Conservation (phyloP, 2,113 vertebrate genomes). For the Malurus melanocephalus region DNA sequence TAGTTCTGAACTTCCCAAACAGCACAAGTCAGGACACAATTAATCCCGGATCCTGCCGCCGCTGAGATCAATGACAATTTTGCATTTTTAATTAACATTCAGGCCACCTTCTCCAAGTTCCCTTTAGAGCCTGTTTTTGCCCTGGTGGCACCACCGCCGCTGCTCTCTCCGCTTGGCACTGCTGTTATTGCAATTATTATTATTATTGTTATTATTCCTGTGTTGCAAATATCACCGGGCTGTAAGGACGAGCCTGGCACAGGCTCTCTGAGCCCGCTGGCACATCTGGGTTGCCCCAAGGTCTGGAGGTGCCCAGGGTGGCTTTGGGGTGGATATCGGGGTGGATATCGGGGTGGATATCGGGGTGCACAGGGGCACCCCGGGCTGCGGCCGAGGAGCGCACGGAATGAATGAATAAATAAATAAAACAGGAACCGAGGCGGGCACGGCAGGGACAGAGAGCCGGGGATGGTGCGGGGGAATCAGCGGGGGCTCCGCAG, state of each 20-base stretch:
- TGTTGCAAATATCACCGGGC: not conserved
- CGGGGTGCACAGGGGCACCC: slow-evolving; percentile 40
- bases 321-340: slow-evolving; percentile 3
- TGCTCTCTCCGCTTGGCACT: not conserved
- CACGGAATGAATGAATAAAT: not conserved
- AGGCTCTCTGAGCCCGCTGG: not conserved
- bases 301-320: not conserved
- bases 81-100: not conserved
- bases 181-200: not conserved
- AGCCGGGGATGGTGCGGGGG: slow-evolving; percentile 44
- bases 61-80: accelerated
- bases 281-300: not conserved
- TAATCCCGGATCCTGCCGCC: not conserved
- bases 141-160: not conserved
- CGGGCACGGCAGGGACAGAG: slow-evolving; percentile 18
- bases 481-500: not conserved
- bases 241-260: not conserved
- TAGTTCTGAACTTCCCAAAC: not conserved
- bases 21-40: not conserved
- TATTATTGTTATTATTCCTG: not conserved
- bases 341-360: slow-evolving; percentile 20
- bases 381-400: not conserved
- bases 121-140: not conserved
- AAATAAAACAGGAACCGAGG: not conserved
- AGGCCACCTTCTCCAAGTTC: not conserved